These are phyloP conservation scores for Halesus radiatus DNA, from an alignment of 1,140 invertebrate species.

Conservation along the genomic window DNA sequence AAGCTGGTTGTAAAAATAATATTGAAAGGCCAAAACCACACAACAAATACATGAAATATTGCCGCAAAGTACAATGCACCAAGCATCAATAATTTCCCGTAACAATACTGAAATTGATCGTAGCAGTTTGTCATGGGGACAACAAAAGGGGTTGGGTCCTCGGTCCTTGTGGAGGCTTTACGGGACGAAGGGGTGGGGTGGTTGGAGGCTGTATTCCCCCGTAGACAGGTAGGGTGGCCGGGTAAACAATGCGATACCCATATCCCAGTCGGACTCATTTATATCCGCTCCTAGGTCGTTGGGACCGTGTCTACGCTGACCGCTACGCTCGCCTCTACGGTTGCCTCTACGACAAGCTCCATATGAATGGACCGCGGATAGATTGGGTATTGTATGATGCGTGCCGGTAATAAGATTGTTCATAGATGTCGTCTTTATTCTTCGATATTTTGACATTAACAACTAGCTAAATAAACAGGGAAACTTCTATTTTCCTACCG, in stretches of 20 bases:
- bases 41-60: slow-evolving; percentile 16
- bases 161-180: neutral
- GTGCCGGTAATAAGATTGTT: neutral
- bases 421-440: neutral
- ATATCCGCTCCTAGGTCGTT: neutral
- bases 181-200: too few species aligned
- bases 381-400: neutral
- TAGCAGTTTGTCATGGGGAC: slow-evolving; percentile 46
- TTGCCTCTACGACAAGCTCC: neutral
- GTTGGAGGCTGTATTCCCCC: neutral
- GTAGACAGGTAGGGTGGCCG: slow-evolving; percentile 13
- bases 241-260: slow-evolving; percentile 33
- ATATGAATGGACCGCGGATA: too few species aligned
- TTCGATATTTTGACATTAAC: too few species aligned
- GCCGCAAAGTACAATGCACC: slow-evolving; percentile 23
- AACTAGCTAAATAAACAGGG: too few species aligned
- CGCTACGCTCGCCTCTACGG: neutral
- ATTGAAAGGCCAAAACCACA: neutral
- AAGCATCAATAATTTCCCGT: slow-evolving; percentile 42
- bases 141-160: slow-evolving; percentile 30
- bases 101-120: slow-evolving; percentile 54
- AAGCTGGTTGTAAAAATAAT: too few species aligned
- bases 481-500: too few species aligned
- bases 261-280: slow-evolving; percentile 25
- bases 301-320: slow-evolving; percentile 7